Conservation (phyloP, 2,888 invertebrate genomes). For the Autographa pulchrina region DNA sequence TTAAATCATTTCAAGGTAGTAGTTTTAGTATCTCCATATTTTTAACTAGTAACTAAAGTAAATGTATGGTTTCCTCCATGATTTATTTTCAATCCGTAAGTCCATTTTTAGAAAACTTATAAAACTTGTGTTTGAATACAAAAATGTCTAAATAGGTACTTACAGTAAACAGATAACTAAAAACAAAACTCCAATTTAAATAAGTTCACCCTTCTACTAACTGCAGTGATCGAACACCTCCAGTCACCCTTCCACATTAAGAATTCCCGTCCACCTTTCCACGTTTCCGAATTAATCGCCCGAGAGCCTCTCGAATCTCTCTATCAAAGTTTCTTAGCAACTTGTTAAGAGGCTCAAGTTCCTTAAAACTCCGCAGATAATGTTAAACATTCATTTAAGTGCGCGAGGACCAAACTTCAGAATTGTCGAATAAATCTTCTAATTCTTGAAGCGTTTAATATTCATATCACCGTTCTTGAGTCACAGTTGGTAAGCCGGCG, state of each 20-base stretch:
- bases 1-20: slow-evolving; percentile 29
- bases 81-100: no score
- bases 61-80: not conserved
- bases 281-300: slow-evolving; percentile 87
- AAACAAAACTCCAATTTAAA: slow-evolving; percentile 43
- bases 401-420: slow-evolving; percentile 79
- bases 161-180: not conserved
- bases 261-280: slow-evolving; percentile 85
- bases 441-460: slow-evolving; percentile 88
- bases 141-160: not conserved
- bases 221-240: slow-evolving; percentile 63
- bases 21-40: not conserved
- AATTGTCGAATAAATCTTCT: slow-evolving; percentile 87
- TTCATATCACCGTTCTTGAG: slow-evolving; percentile 83
- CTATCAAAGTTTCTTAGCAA: slow-evolving; percentile 88
- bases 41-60: not conserved
- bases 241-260: slow-evolving; percentile 82
- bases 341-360: slow-evolving; percentile 86
- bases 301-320: slow-evolving; percentile 84
- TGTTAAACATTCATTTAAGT: slow-evolving; percentile 89
- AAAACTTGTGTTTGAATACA: no score
- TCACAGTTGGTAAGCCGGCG: slow-evolving; percentile 58
- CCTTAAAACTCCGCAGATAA: slow-evolving; percentile 87
- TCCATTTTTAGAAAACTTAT: no score
- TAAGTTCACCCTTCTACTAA: slow-evolving; percentile 43